Percentiles rank a stretch among this genome's conserved stretches.
Conservation (phyloP, 64 coral and sea anemone genomes). For the Montipora capricornis region DNA sequence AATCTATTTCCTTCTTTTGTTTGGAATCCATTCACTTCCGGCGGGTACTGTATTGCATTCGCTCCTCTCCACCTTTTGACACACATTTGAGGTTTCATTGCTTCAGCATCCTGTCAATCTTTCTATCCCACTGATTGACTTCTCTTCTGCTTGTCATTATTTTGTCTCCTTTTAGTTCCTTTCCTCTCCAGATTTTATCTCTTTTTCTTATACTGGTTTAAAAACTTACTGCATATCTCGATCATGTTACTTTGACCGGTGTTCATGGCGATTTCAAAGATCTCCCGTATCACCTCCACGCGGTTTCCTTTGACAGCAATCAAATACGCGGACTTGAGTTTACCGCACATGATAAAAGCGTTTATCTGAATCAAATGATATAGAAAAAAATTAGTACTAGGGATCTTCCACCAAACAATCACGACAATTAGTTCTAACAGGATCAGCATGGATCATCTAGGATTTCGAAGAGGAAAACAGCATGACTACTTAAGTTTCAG, state of each 20-base stretch:
- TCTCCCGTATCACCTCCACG: constrained; percentile 78
- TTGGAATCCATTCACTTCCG: not conserved
- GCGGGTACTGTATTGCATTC: too few relatives aligned
- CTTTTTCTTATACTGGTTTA: constrained; percentile 60
- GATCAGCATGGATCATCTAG: too few relatives aligned
- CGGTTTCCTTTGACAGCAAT: constrained; percentile 80
- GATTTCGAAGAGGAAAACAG: too few relatives aligned
- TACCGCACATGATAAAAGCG: constrained; percentile 85
- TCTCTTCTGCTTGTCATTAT: not conserved
- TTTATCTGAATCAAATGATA: constrained; percentile 67
- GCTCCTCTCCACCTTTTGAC: too few relatives aligned
- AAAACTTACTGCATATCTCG: constrained; percentile 76
- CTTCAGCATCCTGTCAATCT: not conserved
- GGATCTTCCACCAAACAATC: not conserved
- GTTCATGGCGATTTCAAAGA: constrained; percentile 79
- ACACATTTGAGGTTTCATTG: too few relatives aligned
- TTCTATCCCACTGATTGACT: not conserved
- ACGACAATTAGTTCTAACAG: too few relatives aligned
- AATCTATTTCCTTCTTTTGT: too few relatives aligned
- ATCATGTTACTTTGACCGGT: constrained; percentile 86
- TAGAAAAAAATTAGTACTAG: not conserved
- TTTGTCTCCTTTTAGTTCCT: not conserved
- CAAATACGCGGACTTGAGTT: constrained; percentile 88
- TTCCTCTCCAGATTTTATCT: not conserved
- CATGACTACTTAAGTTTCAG: too few relatives aligned